phyloP scores from a whole-genome alignment of 2,797 vertebrate genomes.

The Siniperca undulata region DNA sequence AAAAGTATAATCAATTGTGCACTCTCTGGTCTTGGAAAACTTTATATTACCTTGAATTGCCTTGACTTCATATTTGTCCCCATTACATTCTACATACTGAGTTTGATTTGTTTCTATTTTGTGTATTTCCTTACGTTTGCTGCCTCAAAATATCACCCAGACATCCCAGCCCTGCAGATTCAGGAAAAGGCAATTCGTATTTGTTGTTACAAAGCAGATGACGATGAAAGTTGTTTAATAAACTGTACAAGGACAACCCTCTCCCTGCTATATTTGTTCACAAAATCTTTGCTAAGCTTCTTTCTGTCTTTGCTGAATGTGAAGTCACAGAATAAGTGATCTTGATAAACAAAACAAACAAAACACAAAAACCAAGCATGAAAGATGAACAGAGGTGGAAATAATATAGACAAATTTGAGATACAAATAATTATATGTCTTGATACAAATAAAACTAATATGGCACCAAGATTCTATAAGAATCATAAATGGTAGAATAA shows the following conservation, averaged over 20 bases:
- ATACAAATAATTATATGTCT: background rate
- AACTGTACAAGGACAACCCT: background rate
- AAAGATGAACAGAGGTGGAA: background rate
- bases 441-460: background rate
- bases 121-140: background rate
- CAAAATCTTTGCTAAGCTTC: background rate
- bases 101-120: background rate
- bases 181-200: background rate
- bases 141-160: background rate
- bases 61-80: background rate
- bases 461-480: constrained; percentile 63
- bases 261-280: background rate
- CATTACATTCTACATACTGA: no score
- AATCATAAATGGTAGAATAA: constrained; percentile 49
- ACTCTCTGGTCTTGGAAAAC: background rate
- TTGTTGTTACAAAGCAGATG: background rate
- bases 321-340: background rate
- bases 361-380: no score
- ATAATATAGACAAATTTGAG: background rate
- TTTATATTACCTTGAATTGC: background rate
- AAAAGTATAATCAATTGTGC: background rate
- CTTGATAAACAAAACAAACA: no score
- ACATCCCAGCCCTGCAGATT: background rate
- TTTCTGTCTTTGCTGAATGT: background rate
- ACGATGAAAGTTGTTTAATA: background rate